A percentile compares a stretch with the other conserved stretches of the same genome.
These are phyloP conservation scores for Montipora capricornis DNA, from an alignment of 64 coral and sea anemone species.

Conservation along the genomic window DNA sequence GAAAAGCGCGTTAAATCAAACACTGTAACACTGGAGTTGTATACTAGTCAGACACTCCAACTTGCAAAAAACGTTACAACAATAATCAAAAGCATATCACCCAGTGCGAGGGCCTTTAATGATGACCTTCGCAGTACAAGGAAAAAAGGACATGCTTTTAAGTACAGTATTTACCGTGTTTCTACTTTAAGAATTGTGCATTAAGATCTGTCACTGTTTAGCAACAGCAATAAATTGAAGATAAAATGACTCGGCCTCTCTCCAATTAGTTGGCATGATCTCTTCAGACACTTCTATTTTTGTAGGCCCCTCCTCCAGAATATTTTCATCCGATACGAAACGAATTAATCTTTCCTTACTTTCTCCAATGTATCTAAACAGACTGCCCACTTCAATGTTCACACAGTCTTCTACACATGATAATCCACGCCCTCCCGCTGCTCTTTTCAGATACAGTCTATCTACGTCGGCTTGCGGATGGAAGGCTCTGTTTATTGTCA, in stretches of 20 bases:
- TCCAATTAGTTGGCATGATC: constrained; percentile 32
- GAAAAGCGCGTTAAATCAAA: background rate
- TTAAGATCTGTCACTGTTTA: background rate
- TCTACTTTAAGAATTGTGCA: background rate
- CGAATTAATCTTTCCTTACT: no score
- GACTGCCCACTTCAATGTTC: no score
- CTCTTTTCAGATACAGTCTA: no score
- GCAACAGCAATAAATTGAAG: constrained; percentile 35
- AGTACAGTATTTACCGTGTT: background rate
- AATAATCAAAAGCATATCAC: background rate
- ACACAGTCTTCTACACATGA: no score
- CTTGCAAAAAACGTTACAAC: background rate
- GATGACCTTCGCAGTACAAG: background rate
- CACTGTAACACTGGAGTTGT: background rate
- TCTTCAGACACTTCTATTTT: no score
- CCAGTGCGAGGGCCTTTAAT: background rate
- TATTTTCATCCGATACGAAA: no score
- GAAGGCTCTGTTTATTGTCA: no score
- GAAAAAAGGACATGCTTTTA: background rate
- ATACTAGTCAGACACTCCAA: background rate
- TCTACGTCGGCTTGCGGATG: no score
- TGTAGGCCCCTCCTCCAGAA: no score
- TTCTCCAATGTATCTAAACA: no score
- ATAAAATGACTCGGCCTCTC: constrained; percentile 50
- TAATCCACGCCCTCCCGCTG: no score